phyloP scores from a whole-genome alignment of 2,113 vertebrate genomes.

The Prunella himalayana region DNA sequence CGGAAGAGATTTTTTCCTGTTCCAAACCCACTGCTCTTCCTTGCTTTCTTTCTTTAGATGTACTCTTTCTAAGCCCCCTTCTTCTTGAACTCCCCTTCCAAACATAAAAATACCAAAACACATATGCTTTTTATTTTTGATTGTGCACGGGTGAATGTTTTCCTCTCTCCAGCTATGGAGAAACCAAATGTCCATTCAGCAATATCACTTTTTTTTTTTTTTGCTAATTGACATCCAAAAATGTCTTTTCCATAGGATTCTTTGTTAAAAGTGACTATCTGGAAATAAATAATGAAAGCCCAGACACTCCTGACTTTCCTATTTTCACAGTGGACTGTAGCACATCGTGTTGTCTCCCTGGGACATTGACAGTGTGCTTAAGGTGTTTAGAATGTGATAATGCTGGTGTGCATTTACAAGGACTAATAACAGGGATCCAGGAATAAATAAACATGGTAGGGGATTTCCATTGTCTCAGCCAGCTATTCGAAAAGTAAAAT shows the following conservation, averaged over 20 bases:
- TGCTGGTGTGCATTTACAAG: constrained; percentile 30
- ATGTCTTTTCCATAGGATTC: background rate
- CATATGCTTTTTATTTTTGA: background rate
- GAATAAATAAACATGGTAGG: constrained; percentile 34
- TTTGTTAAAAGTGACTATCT: background rate
- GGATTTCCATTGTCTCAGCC: constrained; percentile 48
- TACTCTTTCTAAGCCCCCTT: background rate
- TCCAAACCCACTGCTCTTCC: background rate
- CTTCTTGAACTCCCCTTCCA: background rate
- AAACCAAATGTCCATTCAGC: background rate
- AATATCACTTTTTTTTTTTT: background rate
- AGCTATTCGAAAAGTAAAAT: constrained; percentile 16
- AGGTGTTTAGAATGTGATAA: constrained; percentile 9
- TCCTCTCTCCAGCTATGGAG: background rate
- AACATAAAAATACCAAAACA: background rate
- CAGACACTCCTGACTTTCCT: background rate
- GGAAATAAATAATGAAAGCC: background rate
- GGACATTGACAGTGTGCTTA: background rate
- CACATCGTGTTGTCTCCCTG: background rate
- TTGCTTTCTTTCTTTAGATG: background rate
- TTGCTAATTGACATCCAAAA: background rate
- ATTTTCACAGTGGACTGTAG: background rate
- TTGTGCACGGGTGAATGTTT: background rate
- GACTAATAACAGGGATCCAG: background rate
- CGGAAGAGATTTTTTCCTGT: background rate